A percentile compares a stretch with the other conserved stretches of the same genome.
phyloP scores from a whole-genome alignment of 2,797 vertebrate species.

The Neopelma chrysocephalum region DNA sequence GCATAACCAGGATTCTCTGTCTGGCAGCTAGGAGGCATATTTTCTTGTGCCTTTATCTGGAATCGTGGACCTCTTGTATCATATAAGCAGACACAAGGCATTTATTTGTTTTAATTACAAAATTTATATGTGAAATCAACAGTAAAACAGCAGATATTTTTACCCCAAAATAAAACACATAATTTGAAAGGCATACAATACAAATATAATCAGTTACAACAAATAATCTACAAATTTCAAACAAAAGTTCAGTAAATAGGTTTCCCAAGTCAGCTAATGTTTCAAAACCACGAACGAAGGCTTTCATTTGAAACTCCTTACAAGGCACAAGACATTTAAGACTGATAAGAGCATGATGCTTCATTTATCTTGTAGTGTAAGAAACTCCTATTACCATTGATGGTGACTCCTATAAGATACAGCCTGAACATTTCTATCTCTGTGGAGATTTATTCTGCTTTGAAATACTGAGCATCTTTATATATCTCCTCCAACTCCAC shows the following conservation, averaged over 20 bases:
- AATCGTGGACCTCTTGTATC: neutral
- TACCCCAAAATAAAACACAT: neutral
- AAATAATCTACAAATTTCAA: neutral
- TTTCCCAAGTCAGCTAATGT: neutral
- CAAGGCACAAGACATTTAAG: neutral
- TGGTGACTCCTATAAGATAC: neutral
- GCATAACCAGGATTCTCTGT: neutral
- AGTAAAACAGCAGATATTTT: neutral
- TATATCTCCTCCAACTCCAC: neutral
- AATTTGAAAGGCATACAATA: neutral
- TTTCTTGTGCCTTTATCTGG: neutral
- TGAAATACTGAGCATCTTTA: neutral
- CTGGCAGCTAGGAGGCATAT: neutral
- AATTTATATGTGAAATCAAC: conserved; percentile 36
- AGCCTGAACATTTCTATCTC: neutral
- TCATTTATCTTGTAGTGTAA: neutral
- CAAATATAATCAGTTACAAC: neutral
- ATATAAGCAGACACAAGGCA: neutral
- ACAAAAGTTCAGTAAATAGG: neutral
- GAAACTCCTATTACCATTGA: neutral
- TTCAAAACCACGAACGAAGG: neutral
- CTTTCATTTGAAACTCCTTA: neutral
- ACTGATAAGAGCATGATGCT: neutral
- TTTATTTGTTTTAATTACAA: conserved; percentile 49
- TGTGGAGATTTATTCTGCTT: neutral